Evolutionary conservation across 1,140 invertebrate genomes (phyloP), one percentile per base, ranked within the genome.

Genomic region (Globodera rostochiensis): DNA sequence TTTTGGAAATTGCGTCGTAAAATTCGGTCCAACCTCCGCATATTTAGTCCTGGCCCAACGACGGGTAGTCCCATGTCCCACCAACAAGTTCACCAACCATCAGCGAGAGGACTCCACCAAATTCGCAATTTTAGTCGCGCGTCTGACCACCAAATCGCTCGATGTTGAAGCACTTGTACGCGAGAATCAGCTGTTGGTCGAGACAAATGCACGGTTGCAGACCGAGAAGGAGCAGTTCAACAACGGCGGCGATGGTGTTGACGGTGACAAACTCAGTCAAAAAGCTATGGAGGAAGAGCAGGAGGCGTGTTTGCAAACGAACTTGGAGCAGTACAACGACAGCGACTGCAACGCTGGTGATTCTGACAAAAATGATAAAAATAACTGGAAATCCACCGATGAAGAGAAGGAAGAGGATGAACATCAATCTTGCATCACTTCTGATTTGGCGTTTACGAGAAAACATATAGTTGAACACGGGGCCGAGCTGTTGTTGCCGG

Each of bases 111-210:
- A 45, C 46, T 77, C 21, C 81, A 71, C 85, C 25, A 85, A 86
- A 82, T 69, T 88, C 66, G 86, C 87, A 73, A 87, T 87, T 87
- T 88, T 88, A 88, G 87, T 87, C 13, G 87, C 86, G 36, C 74
- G 76, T 64, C 74, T 87, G 36, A 79, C 81, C 47, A 84, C 84
- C 2, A 77, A 87, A 53, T 67, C 82, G 36, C 77, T 75, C 4
- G 86, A 87, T 77, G 84, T 85, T 69, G 86, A 88, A 36, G 86
- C 87, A 47, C 77, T 87, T n/a, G 84, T 88, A 74, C 85, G 87
- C 36, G 84, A 84, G 13, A 87, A 87, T 80, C 78, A 83, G 21
- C 86, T 87, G 69, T 60, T 87, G 74, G 85, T 86, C 15, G 77
- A 86, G 15, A 87, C 85, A 19, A 88, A 88, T 79, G 86, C 86